phyloP scores from a whole-genome alignment of 2,888 invertebrate species.

The Tetragnatha montana region DNA sequence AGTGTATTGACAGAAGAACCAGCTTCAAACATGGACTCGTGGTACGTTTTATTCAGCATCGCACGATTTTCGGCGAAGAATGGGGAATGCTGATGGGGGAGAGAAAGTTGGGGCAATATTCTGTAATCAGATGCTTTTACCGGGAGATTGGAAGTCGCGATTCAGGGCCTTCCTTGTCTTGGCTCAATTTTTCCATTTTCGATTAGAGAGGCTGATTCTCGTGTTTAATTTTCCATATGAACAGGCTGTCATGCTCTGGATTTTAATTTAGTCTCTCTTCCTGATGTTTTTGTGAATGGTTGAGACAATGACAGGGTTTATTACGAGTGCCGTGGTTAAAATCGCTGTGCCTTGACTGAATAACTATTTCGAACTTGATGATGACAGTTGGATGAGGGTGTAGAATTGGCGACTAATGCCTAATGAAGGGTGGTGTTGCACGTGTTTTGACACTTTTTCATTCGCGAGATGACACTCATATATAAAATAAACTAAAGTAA shows the following conservation, averaged over 20 bases:
- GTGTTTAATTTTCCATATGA: slow-evolving; percentile 27
- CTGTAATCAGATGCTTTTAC: slow-evolving; percentile 32
- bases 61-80: slow-evolving; percentile 20
- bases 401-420: too few relatives aligned
- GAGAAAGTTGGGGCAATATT: slow-evolving; percentile 22
- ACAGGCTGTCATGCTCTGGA: not conserved
- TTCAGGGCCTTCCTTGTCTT: not conserved
- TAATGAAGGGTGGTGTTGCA: not conserved
- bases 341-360: not conserved
- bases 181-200: slow-evolving; percentile 20
- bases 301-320: not conserved
- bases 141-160: not conserved
- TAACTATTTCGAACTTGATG: not conserved
- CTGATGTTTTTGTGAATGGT: not conserved
- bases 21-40: slow-evolving; percentile 10
- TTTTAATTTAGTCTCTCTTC: not conserved
- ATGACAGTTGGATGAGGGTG: too few relatives aligned
- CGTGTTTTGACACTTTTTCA: too few relatives aligned
- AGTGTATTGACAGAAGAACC: slow-evolving; percentile 50
- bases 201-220: not conserved
- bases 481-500: too few relatives aligned
- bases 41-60: slow-evolving; percentile 4
- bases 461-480: too few relatives aligned
- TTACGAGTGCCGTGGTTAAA: not conserved
- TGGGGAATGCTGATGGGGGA: not conserved